Evolutionary conservation across 1,140 invertebrate genomes (phyloP).

Genomic region (Ganaspis sp.): DNA sequence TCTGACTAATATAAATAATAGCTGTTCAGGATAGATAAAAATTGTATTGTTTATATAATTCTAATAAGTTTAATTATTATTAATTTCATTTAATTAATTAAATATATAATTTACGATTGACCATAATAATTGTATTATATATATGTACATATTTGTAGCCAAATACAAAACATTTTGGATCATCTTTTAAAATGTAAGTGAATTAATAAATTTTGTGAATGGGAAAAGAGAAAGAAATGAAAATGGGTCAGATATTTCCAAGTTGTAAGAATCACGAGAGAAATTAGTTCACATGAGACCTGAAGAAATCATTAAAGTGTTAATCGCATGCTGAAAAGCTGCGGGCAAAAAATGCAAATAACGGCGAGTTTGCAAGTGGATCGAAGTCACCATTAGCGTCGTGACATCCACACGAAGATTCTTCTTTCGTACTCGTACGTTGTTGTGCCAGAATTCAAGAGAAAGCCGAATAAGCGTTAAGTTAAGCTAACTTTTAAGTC

Average conservation of each 20-base stretch:
- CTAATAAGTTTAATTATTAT: too few relatives aligned
- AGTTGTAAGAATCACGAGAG: neutral
- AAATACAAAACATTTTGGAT: too few relatives aligned
- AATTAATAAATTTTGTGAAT: too few relatives aligned
- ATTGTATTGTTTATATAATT: too few relatives aligned
- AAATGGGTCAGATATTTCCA: neutral
- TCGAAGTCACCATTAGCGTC: neutral
- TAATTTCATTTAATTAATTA: too few relatives aligned
- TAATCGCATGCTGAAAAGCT: slow-evolving; percentile 9
- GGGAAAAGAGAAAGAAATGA: neutral
- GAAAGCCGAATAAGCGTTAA: neutral
- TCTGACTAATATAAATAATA: too few relatives aligned
- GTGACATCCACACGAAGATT: neutral
- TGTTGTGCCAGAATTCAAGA: slow-evolving; percentile 1
- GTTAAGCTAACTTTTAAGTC: neutral
- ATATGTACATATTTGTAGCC: too few relatives aligned
- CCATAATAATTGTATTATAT: too few relatives aligned
- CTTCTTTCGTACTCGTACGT: slow-evolving; percentile 1
- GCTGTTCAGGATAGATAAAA: too few relatives aligned
- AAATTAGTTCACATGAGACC: neutral
- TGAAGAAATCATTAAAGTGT: neutral
- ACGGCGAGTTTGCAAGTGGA: slow-evolving; percentile 8
- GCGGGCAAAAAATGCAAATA: slow-evolving; percentile 5
- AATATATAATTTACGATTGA: too few relatives aligned
- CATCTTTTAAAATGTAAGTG: too few relatives aligned